Base-by-base conservation (phyloP, 2,888 invertebrate genomes). In the Cerastis rubricosa region DNA sequence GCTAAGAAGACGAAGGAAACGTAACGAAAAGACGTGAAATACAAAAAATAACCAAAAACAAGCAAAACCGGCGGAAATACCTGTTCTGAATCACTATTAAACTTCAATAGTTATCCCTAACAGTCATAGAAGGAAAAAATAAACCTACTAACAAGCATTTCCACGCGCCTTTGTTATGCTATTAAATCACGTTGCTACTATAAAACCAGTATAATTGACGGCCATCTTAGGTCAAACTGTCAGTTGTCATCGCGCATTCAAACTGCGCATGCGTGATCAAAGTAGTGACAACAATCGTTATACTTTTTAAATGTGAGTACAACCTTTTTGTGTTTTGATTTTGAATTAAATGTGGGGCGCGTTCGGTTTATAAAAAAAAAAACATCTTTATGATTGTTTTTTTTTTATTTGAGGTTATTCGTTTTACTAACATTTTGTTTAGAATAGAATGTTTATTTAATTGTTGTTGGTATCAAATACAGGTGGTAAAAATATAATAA, bases 161-260 rank as follows among this genome's bases (percentile, higher is more conserved):
- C 77, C 87, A 68, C 59, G 68, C 6, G n/a, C 29, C 70, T 69
- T 77, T 81, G 74, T 78, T 61, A 65, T 43, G n/a, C 49, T 79
- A 80, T 71, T 57, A 76, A 66, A 77, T 63, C 71, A 22, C 43
- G 78, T 68, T n/a, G 12, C 25, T 64, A 43, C 35, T 88, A 87
- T 85, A 85, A 71, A 88, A 81, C 87, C 40, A 63, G 85, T 80
- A 65, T 29, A 59, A n/a, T 40, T 59, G 40, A 2, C 80, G 1
- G 85, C 88, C 88, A 88, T 88, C 47, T 82, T 85, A 64, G 76
- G 61, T 83, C 81, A 83, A 81, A 17, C 78, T 83, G 87, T 85
- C 79, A 87, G 87, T 87, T 82, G 74, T 71, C 81, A 80, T 47
- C 70, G 87, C 87, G 89, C 87, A 40, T 72, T 64, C 79, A 63